Evolutionary conservation across 2,113 vertebrate genomes (phyloP).

Genomic region (Montifringilla adamsi): DNA sequence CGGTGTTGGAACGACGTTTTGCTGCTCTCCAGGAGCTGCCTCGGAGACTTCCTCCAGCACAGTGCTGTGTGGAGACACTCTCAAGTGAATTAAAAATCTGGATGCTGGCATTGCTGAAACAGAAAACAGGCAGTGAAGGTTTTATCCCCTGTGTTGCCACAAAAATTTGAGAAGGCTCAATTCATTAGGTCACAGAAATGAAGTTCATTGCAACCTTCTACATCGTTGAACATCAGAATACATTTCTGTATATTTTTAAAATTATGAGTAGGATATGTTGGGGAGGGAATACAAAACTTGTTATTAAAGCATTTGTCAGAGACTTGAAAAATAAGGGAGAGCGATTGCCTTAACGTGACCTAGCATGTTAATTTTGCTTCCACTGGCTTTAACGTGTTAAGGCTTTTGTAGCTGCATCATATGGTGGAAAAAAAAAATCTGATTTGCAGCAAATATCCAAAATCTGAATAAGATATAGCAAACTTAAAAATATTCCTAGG

Average conservation of each 20-base stretch:
- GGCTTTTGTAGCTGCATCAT: neutral
- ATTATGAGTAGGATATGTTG: neutral
- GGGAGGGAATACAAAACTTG: neutral
- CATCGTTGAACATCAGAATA: neutral
- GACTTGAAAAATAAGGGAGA: neutral
- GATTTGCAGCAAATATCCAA: neutral
- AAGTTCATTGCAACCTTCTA: neutral
- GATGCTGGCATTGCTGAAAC: neutral
- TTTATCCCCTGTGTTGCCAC: neutral
- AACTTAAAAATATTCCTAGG: neutral
- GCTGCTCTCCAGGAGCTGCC: neutral
- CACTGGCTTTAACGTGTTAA: neutral
- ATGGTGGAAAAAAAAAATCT: neutral
- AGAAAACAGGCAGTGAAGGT: neutral
- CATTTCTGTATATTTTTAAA: neutral
- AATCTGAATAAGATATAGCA: neutral
- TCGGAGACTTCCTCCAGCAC: neutral
- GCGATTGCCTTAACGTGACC: neutral
- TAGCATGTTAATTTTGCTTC: neutral
- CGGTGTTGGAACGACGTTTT: neutral
- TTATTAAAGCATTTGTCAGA: neutral
- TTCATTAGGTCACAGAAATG: neutral
- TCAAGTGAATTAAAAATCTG: neutral
- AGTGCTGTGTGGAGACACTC: accelerated
- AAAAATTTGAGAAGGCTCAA: neutral